These are phyloP conservation scores for Oedothorax gibbosus DNA, from an alignment of 1,140 invertebrate genomes.

Conservation along the genomic window DNA sequence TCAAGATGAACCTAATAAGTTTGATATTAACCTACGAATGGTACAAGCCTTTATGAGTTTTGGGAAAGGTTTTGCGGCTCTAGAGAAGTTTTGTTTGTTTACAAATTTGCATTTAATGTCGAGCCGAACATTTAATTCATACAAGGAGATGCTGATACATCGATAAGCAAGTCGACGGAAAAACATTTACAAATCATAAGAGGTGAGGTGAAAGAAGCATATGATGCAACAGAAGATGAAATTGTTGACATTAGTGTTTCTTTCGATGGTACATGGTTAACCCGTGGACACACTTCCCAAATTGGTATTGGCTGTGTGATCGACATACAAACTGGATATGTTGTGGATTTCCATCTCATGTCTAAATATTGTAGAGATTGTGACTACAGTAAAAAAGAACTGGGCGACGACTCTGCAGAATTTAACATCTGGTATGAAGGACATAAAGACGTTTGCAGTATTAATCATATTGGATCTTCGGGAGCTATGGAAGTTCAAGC, in stretches of 20 bases:
- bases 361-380: conserved; percentile 13
- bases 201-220: neutral
- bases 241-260: neutral
- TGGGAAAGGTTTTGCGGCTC: too few species aligned
- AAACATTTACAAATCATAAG: neutral
- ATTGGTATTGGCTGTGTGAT: conserved; percentile 18
- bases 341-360: neutral
- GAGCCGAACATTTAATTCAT: neutral
- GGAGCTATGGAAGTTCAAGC: neutral
- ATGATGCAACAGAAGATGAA: neutral
- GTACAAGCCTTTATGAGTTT: too few species aligned
- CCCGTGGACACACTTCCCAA: neutral
- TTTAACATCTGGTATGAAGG: neutral
- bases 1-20: too few species aligned
- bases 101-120: neutral
- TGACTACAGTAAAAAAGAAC: neutral
- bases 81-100: too few species aligned
- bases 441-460: too few species aligned
- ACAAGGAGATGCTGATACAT: neutral
- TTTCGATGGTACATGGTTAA: neutral
- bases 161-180: neutral
- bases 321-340: neutral
- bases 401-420: neutral
- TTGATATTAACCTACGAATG: too few species aligned
- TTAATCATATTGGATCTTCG: too few species aligned